Percentiles rank a stretch among this genome's conserved stretches.
Evolutionary conservation across 2,888 invertebrate genomes (phyloP).

Genomic region (Tuta absoluta): DNA sequence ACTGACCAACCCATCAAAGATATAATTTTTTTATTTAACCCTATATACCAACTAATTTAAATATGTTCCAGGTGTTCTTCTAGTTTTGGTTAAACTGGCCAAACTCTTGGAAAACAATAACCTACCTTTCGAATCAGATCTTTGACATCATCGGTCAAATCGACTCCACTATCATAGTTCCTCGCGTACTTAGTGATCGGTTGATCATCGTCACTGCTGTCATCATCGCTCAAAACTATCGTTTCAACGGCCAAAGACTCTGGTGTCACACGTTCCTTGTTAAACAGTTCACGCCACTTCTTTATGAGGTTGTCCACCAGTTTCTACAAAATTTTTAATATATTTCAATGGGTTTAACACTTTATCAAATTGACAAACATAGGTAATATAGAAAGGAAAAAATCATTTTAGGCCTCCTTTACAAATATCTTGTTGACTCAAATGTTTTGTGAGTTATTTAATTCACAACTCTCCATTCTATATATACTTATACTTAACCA

Average conservation of each 20-base stretch:
- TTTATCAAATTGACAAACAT: too few species aligned
- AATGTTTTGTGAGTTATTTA: too few species aligned
- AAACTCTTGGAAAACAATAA: background rate
- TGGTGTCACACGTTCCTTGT: slow-evolving; percentile 42
- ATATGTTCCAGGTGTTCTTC: too few species aligned
- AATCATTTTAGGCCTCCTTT: too few species aligned
- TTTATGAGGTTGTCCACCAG: slow-evolving; percentile 53
- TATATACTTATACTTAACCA: too few species aligned
- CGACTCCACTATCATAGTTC: slow-evolving; percentile 55
- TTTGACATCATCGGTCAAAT: slow-evolving; percentile 61
- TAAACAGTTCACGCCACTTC: slow-evolving; percentile 55
- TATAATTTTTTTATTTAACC: too few species aligned
- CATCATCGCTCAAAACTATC: slow-evolving; percentile 12
- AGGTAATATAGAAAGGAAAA: too few species aligned
- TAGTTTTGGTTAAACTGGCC: background rate
- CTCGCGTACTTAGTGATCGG: slow-evolving; percentile 66
- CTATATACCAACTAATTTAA: too few species aligned
- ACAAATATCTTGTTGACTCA: too few species aligned
- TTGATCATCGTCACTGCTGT: slow-evolving; percentile 67
- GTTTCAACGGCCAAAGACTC: slow-evolving; percentile 21
- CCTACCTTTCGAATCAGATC: slow-evolving; percentile 44
- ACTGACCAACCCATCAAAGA: too few species aligned
- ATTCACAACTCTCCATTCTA: too few species aligned
- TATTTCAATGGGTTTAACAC: too few species aligned
- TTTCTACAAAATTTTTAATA: slow-evolving; percentile 49